Evolutionary conservation across 2,113 vertebrate genomes (phyloP).

Genomic region (Rhegmatorhina hoffmannsi): DNA sequence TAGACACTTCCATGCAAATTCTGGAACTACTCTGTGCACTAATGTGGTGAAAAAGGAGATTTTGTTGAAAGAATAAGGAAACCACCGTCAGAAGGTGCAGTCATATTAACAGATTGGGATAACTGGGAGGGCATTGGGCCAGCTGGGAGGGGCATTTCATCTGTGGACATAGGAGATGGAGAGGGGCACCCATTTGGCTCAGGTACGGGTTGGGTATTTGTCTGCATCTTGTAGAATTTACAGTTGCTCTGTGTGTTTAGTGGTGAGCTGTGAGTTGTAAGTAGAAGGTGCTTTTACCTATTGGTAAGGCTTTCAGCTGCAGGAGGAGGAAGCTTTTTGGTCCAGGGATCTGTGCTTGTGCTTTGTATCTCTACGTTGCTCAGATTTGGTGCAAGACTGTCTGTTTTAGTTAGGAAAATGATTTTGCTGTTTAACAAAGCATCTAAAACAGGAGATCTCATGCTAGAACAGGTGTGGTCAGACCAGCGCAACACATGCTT

Average conservation of each 20-base stretch:
- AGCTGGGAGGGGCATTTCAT: neutral
- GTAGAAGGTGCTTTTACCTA: neutral
- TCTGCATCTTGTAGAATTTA: neutral
- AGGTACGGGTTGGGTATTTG: neutral
- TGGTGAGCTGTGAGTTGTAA: neutral
- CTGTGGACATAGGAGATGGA: rapidly evolving
- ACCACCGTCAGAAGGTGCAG: neutral
- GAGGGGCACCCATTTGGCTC: neutral
- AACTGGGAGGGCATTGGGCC: neutral
- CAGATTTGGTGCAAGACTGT: neutral
- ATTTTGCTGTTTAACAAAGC: neutral
- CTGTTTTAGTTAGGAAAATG: neutral
- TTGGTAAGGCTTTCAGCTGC: neutral
- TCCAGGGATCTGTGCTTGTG: neutral
- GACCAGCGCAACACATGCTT: neutral
- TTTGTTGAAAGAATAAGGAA: neutral
- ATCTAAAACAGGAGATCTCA: neutral
- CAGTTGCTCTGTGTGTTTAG: neutral
- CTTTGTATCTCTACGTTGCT: neutral
- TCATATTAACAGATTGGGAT: neutral
- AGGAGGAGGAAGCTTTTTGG: neutral
- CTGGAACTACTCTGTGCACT: neutral
- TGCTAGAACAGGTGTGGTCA: neutral
- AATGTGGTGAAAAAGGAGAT: neutral
- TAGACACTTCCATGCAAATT: neutral